Base-by-base conservation (phyloP, 2,113 vertebrate species). In the Aythya baeri region DNA sequence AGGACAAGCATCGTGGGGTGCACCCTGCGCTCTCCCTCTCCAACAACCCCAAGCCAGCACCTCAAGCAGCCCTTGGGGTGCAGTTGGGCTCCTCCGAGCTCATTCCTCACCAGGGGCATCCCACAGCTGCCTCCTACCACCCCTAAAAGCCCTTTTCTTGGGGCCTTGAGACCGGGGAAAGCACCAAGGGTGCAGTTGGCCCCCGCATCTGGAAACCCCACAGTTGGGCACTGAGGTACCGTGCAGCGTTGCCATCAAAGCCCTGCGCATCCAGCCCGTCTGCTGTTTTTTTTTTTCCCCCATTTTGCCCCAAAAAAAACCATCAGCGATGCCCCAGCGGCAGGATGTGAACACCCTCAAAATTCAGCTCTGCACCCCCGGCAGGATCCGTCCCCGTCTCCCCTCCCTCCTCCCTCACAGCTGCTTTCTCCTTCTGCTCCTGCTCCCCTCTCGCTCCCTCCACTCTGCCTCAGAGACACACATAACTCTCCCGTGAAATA, bases 401-500 rank as follows among this genome's bases (percentile, higher is more conserved):
- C 68, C 73, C 88, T 32, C 43, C 93, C 90, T 76, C 70, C 82
- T 80, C 74, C 92, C 90, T 96, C 95, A 55, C 97, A 96, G 95
- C 96, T 96, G 95, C 94, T 81, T 96, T 92, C 94, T 96, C 96
- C 97, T 97, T 97, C 96, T 97, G 96, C 97, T 94, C 77, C 89
- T 90, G 94, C 91, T 96, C 91, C 87, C 92, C 65, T 62, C 96
- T 88, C 81, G 55, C 95, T 94, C 93, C 86, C 97, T 97, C 85
- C 84, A 73, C 97, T 97, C 98, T 97, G 97, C 98, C 98, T 98
- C 85, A 93, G 98, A 98, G 98, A 98, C 97, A 97, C 68, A 97
- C 97, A 98, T 98, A 98, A 98, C 98, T 98, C 98, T 98, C 98
- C 98, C 95, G 96, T 98, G 98, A 98, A 98, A 98, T 98, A 98